Conservation (phyloP, 92 coral and sea anemone species). For the Pocillopora grandis region DNA sequence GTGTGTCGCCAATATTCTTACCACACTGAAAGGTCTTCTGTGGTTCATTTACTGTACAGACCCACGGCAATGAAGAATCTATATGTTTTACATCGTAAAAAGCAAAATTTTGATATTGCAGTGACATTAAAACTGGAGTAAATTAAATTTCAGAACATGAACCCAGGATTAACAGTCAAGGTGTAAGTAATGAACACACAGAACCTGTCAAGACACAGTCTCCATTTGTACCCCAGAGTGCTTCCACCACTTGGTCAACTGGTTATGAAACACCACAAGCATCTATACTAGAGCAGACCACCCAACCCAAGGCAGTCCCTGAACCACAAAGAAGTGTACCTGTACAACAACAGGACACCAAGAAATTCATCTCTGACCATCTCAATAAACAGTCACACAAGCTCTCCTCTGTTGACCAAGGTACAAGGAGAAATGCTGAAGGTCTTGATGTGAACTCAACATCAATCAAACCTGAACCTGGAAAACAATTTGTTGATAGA, state of each 20-base stretch:
- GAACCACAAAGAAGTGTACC: neutral
- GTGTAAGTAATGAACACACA: neutral
- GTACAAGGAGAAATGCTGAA: neutral
- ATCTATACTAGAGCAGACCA: neutral
- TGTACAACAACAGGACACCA: neutral
- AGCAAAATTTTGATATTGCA: too few species aligned
- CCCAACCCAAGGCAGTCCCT: neutral
- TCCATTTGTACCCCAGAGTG: neutral
- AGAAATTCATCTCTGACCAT: neutral
- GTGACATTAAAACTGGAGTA: neutral
- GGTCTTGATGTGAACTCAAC: constrained; percentile 13
- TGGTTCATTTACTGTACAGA: too few species aligned
- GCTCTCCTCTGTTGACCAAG: neutral
- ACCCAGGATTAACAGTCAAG: neutral
- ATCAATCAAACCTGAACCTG: neutral
- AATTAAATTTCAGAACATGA: neutral
- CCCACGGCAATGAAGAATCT: too few species aligned
- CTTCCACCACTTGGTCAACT: neutral
- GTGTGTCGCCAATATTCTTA: too few species aligned
- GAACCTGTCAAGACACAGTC: neutral
- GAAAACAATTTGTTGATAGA: neutral
- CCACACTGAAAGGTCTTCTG: too few species aligned
- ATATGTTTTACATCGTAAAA: too few species aligned
- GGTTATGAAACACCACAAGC: neutral
- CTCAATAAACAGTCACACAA: neutral